These are phyloP conservation scores for Crocidura indochinensis DNA, from an alignment of 2,797 vertebrate species.

Conservation along the genomic window DNA sequence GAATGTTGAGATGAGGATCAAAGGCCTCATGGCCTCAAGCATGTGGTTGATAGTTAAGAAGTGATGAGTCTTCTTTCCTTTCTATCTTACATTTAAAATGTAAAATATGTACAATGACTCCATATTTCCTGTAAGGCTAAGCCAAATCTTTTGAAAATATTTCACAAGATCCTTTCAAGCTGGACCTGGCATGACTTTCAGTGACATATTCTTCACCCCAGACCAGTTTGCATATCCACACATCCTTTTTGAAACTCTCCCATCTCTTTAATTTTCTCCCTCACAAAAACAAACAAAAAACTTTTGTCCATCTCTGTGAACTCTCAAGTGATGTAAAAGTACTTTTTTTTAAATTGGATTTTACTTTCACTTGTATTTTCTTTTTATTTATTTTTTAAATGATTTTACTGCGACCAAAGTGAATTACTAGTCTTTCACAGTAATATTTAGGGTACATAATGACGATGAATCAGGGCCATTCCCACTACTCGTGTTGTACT, in stretches of 20 bases:
- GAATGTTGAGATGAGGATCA: neutral
- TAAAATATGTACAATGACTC: neutral
- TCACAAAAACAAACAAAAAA: too few relatives aligned
- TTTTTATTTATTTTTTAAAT: too few relatives aligned
- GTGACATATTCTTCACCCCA: conserved; percentile 15
- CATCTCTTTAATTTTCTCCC: neutral
- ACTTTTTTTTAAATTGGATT: too few relatives aligned
- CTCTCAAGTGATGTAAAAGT: neutral
- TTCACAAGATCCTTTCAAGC: neutral
- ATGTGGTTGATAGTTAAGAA: neutral
- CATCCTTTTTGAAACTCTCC: neutral
- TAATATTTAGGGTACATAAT: too few relatives aligned
- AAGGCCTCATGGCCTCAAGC: neutral
- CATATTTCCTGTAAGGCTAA: neutral
- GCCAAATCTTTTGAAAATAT: neutral
- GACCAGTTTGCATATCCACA: neutral
- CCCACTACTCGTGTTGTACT: too few relatives aligned
- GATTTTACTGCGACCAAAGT: too few relatives aligned
- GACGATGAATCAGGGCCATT: too few relatives aligned
- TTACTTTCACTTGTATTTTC: too few relatives aligned
- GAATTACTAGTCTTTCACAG: too few relatives aligned
- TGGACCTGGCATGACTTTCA: neutral
- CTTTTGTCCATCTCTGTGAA: neutral
- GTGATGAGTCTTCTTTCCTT: too few relatives aligned
- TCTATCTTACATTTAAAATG: too few relatives aligned